These are phyloP conservation scores for Porites evermanni DNA, from an alignment of 92 coral and sea anemone species.

Conservation along the genomic window DNA sequence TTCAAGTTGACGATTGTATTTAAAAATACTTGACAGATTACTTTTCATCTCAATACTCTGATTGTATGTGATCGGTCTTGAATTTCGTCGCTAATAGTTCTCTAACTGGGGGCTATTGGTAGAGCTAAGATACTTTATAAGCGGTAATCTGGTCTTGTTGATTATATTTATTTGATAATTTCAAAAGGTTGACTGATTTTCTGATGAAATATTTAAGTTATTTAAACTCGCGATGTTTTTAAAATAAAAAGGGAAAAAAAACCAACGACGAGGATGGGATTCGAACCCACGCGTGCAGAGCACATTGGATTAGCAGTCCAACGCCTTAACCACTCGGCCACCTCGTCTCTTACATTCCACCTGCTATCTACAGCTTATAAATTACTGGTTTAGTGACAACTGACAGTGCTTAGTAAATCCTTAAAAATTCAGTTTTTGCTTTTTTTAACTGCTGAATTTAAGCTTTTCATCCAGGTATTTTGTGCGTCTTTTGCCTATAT, in stretches of 20 bases:
- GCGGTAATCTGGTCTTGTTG: too few relatives aligned
- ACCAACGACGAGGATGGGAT: conserved; percentile 86
- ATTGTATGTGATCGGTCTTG: too few relatives aligned
- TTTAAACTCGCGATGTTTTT: background rate
- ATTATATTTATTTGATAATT: too few relatives aligned
- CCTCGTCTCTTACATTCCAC: conserved; percentile 6
- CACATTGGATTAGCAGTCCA: conserved; percentile 95
- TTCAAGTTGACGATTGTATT: too few relatives aligned
- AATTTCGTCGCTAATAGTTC: too few relatives aligned
- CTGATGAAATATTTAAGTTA: too few relatives aligned
- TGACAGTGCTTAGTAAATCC: background rate
- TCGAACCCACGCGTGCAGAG: conserved; percentile 99
- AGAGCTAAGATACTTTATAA: too few relatives aligned
- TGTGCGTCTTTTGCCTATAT: background rate
- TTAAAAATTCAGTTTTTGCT: background rate
- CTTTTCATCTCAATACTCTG: too few relatives aligned
- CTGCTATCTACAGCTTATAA: background rate
- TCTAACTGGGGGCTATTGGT: too few relatives aligned
- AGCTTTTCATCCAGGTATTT: background rate
- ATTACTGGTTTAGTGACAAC: background rate
- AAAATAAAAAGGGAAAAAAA: background rate
- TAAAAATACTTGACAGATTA: too few relatives aligned
- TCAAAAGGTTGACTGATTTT: too few relatives aligned
- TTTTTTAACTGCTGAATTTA: background rate
- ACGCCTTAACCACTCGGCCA: conserved; percentile 74